phyloP scores from a whole-genome alignment of 1,140 invertebrate species.

The Pollicipes pollicipes region DNA sequence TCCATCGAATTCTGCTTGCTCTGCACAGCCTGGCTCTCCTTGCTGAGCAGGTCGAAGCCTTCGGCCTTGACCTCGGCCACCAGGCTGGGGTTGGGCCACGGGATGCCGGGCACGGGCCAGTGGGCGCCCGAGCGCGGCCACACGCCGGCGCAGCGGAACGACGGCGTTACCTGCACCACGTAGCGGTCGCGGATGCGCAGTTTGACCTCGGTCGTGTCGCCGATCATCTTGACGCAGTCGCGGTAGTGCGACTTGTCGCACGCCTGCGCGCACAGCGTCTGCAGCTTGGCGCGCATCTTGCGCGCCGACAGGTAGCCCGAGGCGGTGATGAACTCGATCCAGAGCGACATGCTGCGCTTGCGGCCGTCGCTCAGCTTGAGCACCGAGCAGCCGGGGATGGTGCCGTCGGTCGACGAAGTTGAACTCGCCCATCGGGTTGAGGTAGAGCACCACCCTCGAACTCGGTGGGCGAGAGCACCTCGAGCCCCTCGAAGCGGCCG shows the following conservation, averaged over 20 bases:
- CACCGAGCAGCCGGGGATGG: conserved; percentile 78
- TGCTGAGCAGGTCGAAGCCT: conserved; percentile 87
- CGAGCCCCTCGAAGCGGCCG: conserved; percentile 64
- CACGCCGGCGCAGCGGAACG: conserved; percentile 78
- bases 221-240: conserved; percentile 79
- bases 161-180: conserved; percentile 72
- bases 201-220: conserved; percentile 74
- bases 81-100: conserved; percentile 84
- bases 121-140: conserved; percentile 89
- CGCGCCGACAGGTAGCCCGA: conserved; percentile 79
- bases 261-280: conserved; percentile 77
- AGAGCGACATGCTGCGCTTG: conserved; percentile 86
- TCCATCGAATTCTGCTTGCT: conserved; percentile 93
- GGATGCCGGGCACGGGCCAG: conserved; percentile 79
- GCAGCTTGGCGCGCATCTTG: conserved; percentile 81
- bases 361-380: conserved; percentile 80
- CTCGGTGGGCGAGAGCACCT: conserved; percentile 70
- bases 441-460: conserved; percentile 86
- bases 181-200: conserved; percentile 67
- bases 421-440: conserved; percentile 90
- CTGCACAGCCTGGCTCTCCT: conserved; percentile 66
- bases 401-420: conserved; percentile 91
- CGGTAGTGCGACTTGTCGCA: conserved; percentile 80
- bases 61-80: conserved; percentile 93
- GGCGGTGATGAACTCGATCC: conserved; percentile 93